Percentiles rank a stretch among this genome's conserved stretches.
These are phyloP conservation scores for Platerodrilus igneus DNA, from an alignment of 2,888 invertebrate species.

Conservation along the genomic window DNA sequence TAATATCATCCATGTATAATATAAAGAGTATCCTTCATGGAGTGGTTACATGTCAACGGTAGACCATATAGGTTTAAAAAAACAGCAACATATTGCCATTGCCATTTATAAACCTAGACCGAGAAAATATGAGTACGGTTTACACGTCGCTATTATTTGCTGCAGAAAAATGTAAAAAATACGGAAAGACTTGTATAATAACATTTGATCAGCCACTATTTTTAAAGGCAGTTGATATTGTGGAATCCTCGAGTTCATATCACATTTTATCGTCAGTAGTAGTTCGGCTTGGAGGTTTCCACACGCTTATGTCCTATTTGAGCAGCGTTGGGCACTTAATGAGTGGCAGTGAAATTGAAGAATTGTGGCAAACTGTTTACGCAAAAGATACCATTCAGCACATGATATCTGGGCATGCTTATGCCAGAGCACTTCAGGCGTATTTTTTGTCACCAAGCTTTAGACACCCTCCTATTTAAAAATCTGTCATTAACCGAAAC, in stretches of 20 bases:
- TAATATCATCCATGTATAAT: no score
- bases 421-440: background rate
- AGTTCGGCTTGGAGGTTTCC: conserved; percentile 3
- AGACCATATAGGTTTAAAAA: background rate
- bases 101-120: conserved; percentile 2
- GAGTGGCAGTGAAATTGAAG: conserved; percentile 1
- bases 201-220: conserved; percentile 7
- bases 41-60: conserved; percentile 3
- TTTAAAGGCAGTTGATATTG: conserved; percentile 7
- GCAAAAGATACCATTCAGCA: background rate
- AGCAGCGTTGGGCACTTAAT: conserved; percentile 2
- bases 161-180: conserved; percentile 2
- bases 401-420: conserved; percentile 1
- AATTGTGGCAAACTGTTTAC: background rate
- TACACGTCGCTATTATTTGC: conserved; percentile 1
- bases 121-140: conserved; percentile 2
- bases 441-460: no score
- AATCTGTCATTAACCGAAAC: no score
- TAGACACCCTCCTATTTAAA: no score
- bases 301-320: conserved; percentile 3
- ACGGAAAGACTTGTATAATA: conserved; percentile 1
- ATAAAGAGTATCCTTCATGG: no score
- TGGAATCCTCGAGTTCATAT: background rate
- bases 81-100: conserved; percentile 1
- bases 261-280: background rate